phyloP scores from a whole-genome alignment of 2,797 vertebrate species.

The Neoniphon sammara region DNA sequence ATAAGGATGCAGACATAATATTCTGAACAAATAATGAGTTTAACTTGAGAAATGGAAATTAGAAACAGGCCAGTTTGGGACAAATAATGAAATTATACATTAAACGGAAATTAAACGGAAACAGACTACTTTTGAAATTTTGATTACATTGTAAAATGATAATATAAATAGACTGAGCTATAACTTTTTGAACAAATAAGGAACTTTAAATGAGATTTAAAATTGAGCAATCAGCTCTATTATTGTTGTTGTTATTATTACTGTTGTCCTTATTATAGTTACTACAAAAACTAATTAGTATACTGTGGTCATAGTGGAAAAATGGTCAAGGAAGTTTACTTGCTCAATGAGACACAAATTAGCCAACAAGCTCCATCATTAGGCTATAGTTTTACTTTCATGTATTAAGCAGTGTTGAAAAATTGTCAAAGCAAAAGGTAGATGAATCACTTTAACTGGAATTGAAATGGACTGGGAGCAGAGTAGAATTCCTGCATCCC shows the following conservation, averaged over 20 bases:
- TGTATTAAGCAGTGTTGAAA: not conserved
- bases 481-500: not conserved
- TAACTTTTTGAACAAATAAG: no score
- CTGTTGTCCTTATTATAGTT: no score
- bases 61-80: not conserved
- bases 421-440: conserved; percentile 9
- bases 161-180: no score
- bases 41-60: conserved; percentile 2
- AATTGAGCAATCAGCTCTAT: not conserved
- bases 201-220: not conserved
- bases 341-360: not conserved
- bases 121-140: no score
- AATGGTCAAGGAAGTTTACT: no score
- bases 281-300: no score
- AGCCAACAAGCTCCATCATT: not conserved
- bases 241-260: not conserved
- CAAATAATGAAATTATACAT: no score
- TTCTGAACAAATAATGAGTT: conserved; percentile 4
- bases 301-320: no score
- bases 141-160: no score
- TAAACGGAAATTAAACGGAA: no score
- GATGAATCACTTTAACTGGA: not conserved
- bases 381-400: not conserved
- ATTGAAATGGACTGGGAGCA: not conserved
- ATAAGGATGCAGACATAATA: not conserved